phyloP scores from a whole-genome alignment of 2,888 invertebrate species.

The Gandaritis pyraliata region DNA sequence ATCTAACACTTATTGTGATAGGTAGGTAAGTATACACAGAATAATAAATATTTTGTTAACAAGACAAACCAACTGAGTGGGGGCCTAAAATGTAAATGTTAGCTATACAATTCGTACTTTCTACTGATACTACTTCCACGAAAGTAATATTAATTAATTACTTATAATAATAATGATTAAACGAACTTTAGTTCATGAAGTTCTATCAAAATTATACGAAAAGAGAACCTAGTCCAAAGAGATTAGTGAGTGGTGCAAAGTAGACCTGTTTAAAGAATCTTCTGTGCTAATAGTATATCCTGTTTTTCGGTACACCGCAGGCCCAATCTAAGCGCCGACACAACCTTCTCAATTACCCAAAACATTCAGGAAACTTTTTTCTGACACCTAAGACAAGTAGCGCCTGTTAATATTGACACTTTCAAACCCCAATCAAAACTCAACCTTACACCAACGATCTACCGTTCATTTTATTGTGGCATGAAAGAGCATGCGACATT shows the following conservation, averaged over 20 bases:
- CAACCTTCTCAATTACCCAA: constrained; percentile 62
- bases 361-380: constrained; percentile 61
- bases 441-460: not conserved
- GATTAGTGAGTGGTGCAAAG: no score
- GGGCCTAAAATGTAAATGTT: no score
- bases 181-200: no score
- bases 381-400: constrained; percentile 64
- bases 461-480: constrained; percentile 2
- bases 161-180: no score
- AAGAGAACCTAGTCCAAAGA: no score
- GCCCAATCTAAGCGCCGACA: constrained; percentile 43
- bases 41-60: not conserved
- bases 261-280: no score
- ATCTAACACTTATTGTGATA: constrained; percentile 10
- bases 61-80: no score
- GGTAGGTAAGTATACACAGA: no score
- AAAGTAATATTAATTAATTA: no score
- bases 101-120: no score
- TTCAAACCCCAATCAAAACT: constrained; percentile 20
- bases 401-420: constrained; percentile 60
- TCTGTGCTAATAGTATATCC: constrained; percentile 2
- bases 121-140: not conserved
- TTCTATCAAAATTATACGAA: no score
- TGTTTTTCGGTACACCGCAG: constrained; percentile 14
- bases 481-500: constrained; percentile 5